phyloP scores from a whole-genome alignment of 2,797 vertebrate genomes.

The Hyperoplus lanceolatus region DNA sequence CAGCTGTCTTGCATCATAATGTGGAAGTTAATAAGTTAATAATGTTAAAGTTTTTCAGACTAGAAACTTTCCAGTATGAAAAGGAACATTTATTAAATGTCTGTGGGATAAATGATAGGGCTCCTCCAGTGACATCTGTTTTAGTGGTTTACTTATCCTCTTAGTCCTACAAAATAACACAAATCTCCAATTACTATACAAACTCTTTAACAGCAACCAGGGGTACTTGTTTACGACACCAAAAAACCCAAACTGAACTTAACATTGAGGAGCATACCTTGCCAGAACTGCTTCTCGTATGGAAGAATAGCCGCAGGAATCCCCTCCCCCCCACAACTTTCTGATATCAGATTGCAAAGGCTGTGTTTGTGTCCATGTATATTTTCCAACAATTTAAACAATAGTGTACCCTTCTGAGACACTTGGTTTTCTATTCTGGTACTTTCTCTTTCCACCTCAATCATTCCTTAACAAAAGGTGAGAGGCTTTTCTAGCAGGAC shows the following conservation, averaged over 20 bases:
- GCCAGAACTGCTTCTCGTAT: no score
- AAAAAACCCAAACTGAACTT: not conserved
- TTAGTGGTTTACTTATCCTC: not conserved
- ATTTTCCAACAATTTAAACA: no score
- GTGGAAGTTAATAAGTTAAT: no score
- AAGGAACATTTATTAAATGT: not conserved
- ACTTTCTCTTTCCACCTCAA: no score
- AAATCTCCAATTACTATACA: not conserved
- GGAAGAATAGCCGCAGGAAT: no score
- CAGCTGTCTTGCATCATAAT: not conserved
- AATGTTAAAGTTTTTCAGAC: not conserved
- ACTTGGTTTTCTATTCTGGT: no score
- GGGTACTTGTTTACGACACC: not conserved
- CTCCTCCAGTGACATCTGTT: not conserved
- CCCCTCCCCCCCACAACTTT: no score
- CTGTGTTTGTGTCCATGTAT: no score
- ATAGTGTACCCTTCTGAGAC: no score
- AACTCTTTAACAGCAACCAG: not conserved
- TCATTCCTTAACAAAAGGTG: not conserved
- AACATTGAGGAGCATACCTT: no score
- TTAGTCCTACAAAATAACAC: not conserved
- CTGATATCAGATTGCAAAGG: no score
- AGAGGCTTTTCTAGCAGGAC: not conserved
- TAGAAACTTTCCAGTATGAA: not conserved
- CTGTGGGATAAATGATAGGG: not conserved